Percentiles rank a stretch among this genome's conserved stretches.
Conservation (phyloP, 2,797 vertebrate genomes). For the Muscicapa comitata region DNA sequence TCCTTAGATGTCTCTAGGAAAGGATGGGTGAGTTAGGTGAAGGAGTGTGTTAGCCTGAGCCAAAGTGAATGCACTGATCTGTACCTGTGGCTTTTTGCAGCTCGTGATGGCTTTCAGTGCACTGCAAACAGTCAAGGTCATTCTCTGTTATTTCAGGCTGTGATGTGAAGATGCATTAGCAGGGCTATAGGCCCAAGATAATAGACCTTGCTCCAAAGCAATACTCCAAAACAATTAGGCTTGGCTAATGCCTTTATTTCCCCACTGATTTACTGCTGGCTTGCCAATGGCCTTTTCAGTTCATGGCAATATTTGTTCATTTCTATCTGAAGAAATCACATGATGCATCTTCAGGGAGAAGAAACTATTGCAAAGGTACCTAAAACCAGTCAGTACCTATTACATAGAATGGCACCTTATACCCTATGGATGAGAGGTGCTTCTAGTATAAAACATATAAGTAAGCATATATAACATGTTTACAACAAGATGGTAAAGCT, state of each 20-base stretch:
- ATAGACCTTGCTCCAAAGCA: background rate
- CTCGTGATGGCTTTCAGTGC: background rate
- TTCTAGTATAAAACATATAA: background rate
- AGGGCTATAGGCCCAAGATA: background rate
- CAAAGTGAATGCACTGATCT: background rate
- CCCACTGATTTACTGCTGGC: background rate
- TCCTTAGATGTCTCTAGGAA: background rate
- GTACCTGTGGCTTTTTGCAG: background rate
- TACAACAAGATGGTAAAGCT: background rate
- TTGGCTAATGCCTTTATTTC: background rate
- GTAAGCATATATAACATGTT: background rate
- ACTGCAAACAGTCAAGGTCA: background rate
- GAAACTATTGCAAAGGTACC: background rate
- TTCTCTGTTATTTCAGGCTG: background rate
- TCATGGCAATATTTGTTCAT: background rate
- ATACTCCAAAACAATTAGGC: background rate
- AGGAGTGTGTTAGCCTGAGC: background rate
- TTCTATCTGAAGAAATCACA: background rate
- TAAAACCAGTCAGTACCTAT: background rate
- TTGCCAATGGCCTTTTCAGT: background rate
- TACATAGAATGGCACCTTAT: background rate
- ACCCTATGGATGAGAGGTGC: background rate
- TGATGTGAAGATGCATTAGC: background rate
- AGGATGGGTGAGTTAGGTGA: background rate
- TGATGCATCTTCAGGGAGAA: background rate